phyloP scores from a whole-genome alignment of 2,888 invertebrate species.

The Eristalinus sepulchralis region DNA sequence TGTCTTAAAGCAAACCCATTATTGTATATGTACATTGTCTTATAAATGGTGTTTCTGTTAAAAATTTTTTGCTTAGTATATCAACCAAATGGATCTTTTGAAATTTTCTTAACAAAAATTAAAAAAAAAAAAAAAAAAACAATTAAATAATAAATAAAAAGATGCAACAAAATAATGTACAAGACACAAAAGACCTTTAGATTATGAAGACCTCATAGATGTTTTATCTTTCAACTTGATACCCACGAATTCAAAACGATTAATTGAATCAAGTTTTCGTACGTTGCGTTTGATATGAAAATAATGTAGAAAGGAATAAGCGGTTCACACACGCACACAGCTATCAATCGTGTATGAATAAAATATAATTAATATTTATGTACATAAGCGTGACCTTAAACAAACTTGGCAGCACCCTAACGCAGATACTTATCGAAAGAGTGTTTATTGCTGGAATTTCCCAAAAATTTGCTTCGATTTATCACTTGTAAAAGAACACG shows the following conservation, averaged over 20 bases:
- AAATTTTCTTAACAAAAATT: slow-evolving; percentile 4
- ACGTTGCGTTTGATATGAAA: not conserved
- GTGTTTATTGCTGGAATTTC: not conserved
- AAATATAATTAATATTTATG: not conserved
- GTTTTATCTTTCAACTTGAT: not conserved
- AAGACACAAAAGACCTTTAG: not conserved
- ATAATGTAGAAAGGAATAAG: not conserved
- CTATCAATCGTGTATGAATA: not conserved
- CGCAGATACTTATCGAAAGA: not conserved
- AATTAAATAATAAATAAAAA: not conserved
- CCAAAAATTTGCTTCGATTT: not conserved
- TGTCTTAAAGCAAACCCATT: slow-evolving; percentile 60
- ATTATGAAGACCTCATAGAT: not conserved
- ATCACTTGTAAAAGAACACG: not conserved
- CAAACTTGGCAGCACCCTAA: not conserved
- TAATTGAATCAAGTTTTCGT: not conserved
- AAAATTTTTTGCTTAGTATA: not conserved
- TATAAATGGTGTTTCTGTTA: slow-evolving; percentile 34
- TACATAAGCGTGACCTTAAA: not conserved
- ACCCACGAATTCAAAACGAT: too few relatives aligned
- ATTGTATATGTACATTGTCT: slow-evolving; percentile 57
- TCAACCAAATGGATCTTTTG: not conserved
- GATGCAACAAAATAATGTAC: not conserved
- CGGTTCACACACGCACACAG: not conserved
- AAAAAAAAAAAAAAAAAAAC: not conserved